These are phyloP conservation scores for Lethenteron camtschaticum DNA, from an alignment of 2,113 vertebrate genomes.

Conservation along the genomic window DNA sequence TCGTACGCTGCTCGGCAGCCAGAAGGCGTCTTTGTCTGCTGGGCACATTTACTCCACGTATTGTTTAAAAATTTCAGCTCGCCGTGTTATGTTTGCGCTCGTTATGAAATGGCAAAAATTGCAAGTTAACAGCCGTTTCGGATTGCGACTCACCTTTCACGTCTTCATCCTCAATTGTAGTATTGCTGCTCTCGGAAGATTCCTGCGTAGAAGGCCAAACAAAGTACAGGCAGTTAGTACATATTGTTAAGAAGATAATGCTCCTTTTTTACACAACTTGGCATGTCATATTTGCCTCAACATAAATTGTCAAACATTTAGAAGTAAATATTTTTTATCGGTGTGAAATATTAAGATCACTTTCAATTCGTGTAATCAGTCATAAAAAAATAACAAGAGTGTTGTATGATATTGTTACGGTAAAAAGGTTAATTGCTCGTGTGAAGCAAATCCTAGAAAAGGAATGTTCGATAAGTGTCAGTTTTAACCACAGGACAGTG, in stretches of 20 bases:
- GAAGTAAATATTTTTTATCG: not conserved
- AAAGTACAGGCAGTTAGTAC: not conserved
- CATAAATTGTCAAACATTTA: not conserved
- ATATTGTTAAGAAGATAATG: not conserved
- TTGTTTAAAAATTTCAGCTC: no score
- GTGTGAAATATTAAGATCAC: not conserved
- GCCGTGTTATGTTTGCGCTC: no score
- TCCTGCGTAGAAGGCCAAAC: slow-evolving; percentile 38
- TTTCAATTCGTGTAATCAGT: not conserved
- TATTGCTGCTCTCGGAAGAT: slow-evolving; percentile 82
- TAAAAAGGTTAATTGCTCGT: no score
- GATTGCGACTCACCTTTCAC: slow-evolving; percentile 52
- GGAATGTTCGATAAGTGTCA: no score
- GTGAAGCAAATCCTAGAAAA: no score
- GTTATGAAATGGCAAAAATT: no score
- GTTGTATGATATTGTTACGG: no score
- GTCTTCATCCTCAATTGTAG: slow-evolving; percentile 90
- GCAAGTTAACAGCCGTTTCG: no score
- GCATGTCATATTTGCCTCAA: not conserved
- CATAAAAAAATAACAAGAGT: not conserved
- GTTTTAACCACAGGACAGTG: no score
- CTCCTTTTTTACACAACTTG: not conserved
- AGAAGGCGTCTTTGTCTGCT: no score
- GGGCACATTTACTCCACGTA: no score
- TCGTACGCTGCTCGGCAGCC: no score